Base-by-base conservation (phyloP, 2,113 vertebrate species). In the Dunckerocampus dactyliophorus region DNA sequence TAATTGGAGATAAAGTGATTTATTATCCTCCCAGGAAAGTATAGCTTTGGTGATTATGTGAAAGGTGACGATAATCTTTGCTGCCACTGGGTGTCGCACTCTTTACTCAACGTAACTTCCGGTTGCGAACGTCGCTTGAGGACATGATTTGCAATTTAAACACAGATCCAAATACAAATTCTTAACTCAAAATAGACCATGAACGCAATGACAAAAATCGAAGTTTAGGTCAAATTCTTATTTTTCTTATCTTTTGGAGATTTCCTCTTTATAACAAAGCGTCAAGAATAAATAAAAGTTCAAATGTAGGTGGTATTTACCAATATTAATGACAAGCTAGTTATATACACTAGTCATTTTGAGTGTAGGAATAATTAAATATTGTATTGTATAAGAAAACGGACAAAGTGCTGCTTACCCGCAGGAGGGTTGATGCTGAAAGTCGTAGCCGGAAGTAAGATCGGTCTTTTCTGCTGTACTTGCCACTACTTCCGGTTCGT, bases 41-140 rank as follows among this genome's bases (percentile, higher is more conserved):
- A 28, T 28, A 28, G 24, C 24, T 28, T 28, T 28, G 24, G 24
- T 43, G 31, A 34, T 7, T 34, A n/a, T 34, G 31, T 7, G 4
- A 43, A 43, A 43, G 12, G 3, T 3, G 39, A 14, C 39, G 13
- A 13, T 43, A 13, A 31, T 22, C n/a, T 21, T 19, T 45, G 6
- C 10, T 17, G 4, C 52, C 75, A 64, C 52, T 66, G 6, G 70
- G 43, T 59, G 70, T 20, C 12, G 20, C 55, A 16, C 14, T 64
- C 2, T 6, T 42, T 45, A 67, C n/a, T n/a, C n/a, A n/a, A n/a
- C n/a, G n/a, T n/a, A n/a, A n/a, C n/a, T 42, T 15, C 48, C 20
- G 20, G 20, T n/a, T 4, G 6, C 0, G 3, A 34, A 39, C 24
- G 24, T 28, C 51, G 24, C 31, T 54, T 54, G 52, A 39, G 31